Conservation (phyloP, 2,797 vertebrate genomes). For the Lepidocolaptes lacrymiger region DNA sequence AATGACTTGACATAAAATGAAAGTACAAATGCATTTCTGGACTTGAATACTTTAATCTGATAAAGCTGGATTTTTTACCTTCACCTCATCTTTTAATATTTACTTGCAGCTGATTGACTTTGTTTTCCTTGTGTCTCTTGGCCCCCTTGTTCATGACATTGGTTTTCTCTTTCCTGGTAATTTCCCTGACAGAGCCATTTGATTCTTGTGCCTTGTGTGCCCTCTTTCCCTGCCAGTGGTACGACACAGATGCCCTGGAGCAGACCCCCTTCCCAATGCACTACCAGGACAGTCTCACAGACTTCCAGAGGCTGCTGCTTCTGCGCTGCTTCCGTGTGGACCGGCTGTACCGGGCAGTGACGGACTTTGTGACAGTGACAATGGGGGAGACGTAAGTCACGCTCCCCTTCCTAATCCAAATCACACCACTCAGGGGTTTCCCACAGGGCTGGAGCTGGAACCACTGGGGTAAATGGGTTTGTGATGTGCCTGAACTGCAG, state of each 20-base stretch:
- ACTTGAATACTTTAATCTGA: not conserved
- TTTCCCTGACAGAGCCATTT: not conserved
- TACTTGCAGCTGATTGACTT: not conserved
- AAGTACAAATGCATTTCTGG: not conserved
- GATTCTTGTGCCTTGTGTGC: not conserved
- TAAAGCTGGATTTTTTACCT: not conserved
- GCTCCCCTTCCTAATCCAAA: not conserved
- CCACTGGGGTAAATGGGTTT: accelerated
- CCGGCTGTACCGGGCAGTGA: constrained; percentile 90
- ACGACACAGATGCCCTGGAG: constrained; percentile 87
- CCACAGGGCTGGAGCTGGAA: not conserved
- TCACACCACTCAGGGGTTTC: not conserved
- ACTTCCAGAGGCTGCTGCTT: constrained; percentile 91
- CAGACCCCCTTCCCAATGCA: constrained; percentile 83
- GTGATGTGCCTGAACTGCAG: not conserved
- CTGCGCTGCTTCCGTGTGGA: constrained; percentile 95
- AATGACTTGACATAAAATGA: not conserved
- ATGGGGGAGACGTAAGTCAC: constrained; percentile 90
- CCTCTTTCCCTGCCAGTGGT: constrained; percentile 83
- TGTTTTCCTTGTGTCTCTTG: not conserved
- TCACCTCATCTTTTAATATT: not conserved
- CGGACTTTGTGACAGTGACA: constrained; percentile 85
- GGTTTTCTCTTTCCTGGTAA: not conserved
- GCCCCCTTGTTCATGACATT: not conserved
- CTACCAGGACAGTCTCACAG: constrained; percentile 80